Evolutionary conservation across 2,797 vertebrate species (phyloP).

Genomic region (Crotalus adamanteus): DNA sequence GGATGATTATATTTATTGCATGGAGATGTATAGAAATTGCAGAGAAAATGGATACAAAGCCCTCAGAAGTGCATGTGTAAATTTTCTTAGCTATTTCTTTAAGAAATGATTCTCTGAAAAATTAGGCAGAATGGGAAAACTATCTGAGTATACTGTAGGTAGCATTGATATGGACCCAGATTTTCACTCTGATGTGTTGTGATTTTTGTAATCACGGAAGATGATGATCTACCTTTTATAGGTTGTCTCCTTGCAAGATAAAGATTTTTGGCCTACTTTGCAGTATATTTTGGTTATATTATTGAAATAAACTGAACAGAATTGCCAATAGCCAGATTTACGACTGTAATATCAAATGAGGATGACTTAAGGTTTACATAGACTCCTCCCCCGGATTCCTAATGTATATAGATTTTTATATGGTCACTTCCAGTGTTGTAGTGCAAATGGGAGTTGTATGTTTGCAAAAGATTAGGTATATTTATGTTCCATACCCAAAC

Average conservation of each 20-base stretch:
- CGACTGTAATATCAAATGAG: slow-evolving; percentile 49
- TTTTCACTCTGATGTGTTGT: background rate
- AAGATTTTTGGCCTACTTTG: background rate
- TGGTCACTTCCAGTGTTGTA: slow-evolving; percentile 10
- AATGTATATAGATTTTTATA: background rate
- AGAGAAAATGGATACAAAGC: background rate
- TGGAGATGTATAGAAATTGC: background rate
- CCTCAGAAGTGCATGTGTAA: background rate
- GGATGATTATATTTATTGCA: background rate
- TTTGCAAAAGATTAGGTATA: slow-evolving; percentile 34
- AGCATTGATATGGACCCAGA: background rate
- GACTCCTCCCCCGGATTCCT: slow-evolving; percentile 40
- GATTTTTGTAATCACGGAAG: background rate
- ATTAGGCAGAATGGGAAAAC: background rate
- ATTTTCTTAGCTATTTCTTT: background rate
- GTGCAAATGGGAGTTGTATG: slow-evolving; percentile 5
- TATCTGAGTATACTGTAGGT: background rate
- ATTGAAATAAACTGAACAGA: slow-evolving; percentile 37
- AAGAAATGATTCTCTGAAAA: background rate
- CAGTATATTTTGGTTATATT: background rate
- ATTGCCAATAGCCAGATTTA: slow-evolving; percentile 52
- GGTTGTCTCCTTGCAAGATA: background rate
- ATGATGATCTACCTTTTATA: background rate
- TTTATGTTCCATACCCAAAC: slow-evolving; percentile 28
- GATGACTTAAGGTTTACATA: slow-evolving; percentile 42